phyloP scores from a whole-genome alignment of 1,140 invertebrate species.

The Lasaia peninsularis region DNA sequence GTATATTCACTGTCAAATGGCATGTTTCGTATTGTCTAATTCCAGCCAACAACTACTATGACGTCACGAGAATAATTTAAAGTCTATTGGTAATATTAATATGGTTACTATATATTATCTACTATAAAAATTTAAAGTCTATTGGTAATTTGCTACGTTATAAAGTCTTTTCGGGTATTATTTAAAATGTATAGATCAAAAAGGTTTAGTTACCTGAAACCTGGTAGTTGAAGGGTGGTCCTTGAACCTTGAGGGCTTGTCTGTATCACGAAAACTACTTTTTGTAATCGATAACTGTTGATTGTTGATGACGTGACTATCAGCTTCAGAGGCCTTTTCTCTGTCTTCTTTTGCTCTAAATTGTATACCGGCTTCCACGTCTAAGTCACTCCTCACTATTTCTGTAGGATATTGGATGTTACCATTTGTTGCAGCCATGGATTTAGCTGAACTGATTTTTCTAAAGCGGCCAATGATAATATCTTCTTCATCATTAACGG shows the following conservation, averaged over 20 bases:
- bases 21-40: too few relatives aligned
- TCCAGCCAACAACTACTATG: too few relatives aligned
- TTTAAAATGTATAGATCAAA: background rate
- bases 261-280: constrained; percentile 80
- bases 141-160: too few relatives aligned
- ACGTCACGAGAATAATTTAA: too few relatives aligned
- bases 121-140: too few relatives aligned
- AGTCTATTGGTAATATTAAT: too few relatives aligned
- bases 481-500: constrained; percentile 64
- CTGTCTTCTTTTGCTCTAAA: constrained; percentile 51
- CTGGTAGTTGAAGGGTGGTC: constrained; percentile 78
- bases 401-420: constrained; percentile 64
- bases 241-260: constrained; percentile 79
- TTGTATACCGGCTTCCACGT: constrained; percentile 60
- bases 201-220: constrained; percentile 70
- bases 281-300: constrained; percentile 66
- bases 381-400: constrained; percentile 45
- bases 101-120: too few relatives aligned
- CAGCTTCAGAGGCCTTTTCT: constrained; percentile 41
- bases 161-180: too few relatives aligned
- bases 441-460: constrained; percentile 75
- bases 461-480: constrained; percentile 73
- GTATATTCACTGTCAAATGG: too few relatives aligned
- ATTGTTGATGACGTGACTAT: constrained; percentile 33
- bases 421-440: constrained; percentile 74